Conservation (phyloP, 2,888 invertebrate genomes). For the Archips crataeganus region DNA sequence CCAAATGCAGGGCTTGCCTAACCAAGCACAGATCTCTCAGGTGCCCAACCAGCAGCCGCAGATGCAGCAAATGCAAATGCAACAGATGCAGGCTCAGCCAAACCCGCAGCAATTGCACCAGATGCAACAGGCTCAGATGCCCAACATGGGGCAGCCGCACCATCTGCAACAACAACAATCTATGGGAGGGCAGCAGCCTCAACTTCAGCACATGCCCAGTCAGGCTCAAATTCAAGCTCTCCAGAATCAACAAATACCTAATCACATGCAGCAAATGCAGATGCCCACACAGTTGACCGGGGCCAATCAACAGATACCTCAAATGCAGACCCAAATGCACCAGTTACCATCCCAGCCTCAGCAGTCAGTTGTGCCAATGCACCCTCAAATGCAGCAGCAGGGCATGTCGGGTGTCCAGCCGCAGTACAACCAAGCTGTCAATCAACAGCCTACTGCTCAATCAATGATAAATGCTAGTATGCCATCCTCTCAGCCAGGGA, state of each 20-base stretch:
- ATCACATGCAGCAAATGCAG: constrained; percentile 85
- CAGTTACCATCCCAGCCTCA: constrained; percentile 81
- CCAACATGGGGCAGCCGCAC: constrained; percentile 78
- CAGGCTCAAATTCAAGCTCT: constrained; percentile 83
- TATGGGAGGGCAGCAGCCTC: constrained; percentile 79
- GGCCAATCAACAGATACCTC: constrained; percentile 80
- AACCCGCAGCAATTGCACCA: constrained; percentile 81
- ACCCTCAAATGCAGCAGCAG: constrained; percentile 82
- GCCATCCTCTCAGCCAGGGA: constrained; percentile 78
- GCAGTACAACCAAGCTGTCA: constrained; percentile 82
- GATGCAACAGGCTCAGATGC: constrained; percentile 82
- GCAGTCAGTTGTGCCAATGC: constrained; percentile 82
- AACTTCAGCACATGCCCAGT: constrained; percentile 80
- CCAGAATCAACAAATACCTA: constrained; percentile 84
- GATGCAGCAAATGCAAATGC: constrained; percentile 84
- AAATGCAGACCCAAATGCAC: constrained; percentile 83
- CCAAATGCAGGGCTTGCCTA: constrained; percentile 80
- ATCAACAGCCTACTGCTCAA: constrained; percentile 77
- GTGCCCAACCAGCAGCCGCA: constrained; percentile 79
- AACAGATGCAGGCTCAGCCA: constrained; percentile 79
- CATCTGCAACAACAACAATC: constrained; percentile 79
- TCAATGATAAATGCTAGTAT: constrained; percentile 78
- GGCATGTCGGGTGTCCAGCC: constrained; percentile 81
- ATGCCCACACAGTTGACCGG: constrained; percentile 77
- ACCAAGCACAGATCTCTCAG: constrained; percentile 79